Evolutionary conservation across 2,888 invertebrate species (phyloP), one percentile per base, ranked within the genome.

Genomic region (Lysandra bellargus): DNA sequence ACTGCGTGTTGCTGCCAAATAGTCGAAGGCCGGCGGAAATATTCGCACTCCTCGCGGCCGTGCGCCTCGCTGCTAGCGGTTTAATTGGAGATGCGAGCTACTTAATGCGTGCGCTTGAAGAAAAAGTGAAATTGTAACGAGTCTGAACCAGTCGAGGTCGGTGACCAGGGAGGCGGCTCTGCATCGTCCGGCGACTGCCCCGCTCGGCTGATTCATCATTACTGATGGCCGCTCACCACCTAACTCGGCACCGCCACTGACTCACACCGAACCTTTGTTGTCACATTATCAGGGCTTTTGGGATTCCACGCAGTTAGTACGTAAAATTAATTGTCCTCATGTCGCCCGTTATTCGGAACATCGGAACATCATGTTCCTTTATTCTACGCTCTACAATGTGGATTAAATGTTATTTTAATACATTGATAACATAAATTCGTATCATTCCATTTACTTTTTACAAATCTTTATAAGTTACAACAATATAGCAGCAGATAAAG

Each of bases 81-180:
- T 74, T 49, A 79, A 75, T 64, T 61, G 61, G 30, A 75, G 60
- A 75, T 61, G 81, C 37, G 82, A 83, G 76, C 76, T 53, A 37
- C 57, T 80, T 78, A 82, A 79, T 83, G 83, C 80, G 83, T 80
- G 81, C 82, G 82, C 80, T 84, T 81, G 87, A 89, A 89, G 89
- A 90, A 92, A 92, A 93, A 94, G 92, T 92, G 91, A 93, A 94
- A 92, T 88, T 90, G 90, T 90, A 92, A 89, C 94, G 92, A 90
- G 93, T 92, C 87, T 86, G 89, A 92, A 93, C 94, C 92, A 91
- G 94, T 88, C 87, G 90, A 87, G 94, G 93, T 93, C 93, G 90
- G 88, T 91, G 94, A 93, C 93, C 93, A 92, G 85, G 81, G 82
- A 83, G 83, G 82, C 87, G 87, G 86, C 86, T 86, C 83, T 84